Percentiles rank a stretch among this genome's conserved stretches.
These are phyloP conservation scores for Pan troglodytes DNA, from an alignment of 2,113 vertebrate genomes.

Conservation along the genomic window DNA sequence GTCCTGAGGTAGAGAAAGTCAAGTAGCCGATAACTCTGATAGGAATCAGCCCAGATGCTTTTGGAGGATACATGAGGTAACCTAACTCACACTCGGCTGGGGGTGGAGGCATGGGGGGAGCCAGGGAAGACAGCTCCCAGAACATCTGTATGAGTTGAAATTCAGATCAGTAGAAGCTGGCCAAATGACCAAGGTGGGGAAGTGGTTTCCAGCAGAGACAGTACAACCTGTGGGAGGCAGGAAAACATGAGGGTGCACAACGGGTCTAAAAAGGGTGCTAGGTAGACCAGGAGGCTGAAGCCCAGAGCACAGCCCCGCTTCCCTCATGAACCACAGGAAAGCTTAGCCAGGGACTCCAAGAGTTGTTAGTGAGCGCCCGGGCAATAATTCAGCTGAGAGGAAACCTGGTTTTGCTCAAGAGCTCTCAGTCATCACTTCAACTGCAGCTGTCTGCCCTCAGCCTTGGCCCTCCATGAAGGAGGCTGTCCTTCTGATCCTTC, in stretches of 20 bases:
- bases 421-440: not conserved
- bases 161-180: not conserved
- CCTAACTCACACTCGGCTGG: not conserved
- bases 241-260: not conserved
- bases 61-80: rapidly evolving
- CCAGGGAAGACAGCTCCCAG: not conserved
- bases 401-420: not conserved
- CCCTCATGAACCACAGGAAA: not conserved
- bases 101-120: too few relatives aligned
- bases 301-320: rapidly evolving
- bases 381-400: too few relatives aligned
- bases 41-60: rapidly evolving
- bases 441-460: not conserved
- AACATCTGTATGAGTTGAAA: not conserved
- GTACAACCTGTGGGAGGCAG: too few relatives aligned
- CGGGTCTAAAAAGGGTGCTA: too few relatives aligned
- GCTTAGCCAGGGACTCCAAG: not conserved
- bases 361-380: not conserved
- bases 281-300: not conserved
- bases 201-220: not conserved
- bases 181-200: not conserved
- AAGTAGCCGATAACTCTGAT: not conserved
- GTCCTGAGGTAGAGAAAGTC: not conserved
- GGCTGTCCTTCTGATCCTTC: too few relatives aligned
- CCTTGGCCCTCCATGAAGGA: not conserved